Conservation (phyloP, 2,888 invertebrate species). For the Cheilosia urbana region DNA sequence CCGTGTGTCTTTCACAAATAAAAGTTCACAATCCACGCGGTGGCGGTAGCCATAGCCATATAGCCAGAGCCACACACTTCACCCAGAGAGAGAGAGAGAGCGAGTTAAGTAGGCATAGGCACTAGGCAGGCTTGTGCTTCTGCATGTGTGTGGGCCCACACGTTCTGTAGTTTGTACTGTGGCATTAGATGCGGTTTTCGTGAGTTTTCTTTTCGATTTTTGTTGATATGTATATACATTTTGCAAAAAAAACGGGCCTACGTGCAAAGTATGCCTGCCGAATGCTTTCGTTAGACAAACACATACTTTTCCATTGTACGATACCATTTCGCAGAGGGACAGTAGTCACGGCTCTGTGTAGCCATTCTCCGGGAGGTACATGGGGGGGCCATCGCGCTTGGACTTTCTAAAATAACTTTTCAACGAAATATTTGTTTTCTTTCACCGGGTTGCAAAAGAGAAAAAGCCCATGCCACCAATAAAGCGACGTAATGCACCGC, state of each 20-base stretch:
- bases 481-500: conserved; percentile 63
- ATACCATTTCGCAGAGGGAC: conserved; percentile 9
- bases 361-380: conserved; percentile 62
- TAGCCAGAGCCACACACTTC: background rate
- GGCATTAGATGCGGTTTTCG: conserved; percentile 20
- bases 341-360: background rate
- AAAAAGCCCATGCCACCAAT: conserved; percentile 42
- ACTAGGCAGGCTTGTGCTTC: conserved; percentile 30
- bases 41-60: no score
- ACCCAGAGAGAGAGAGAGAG: conserved; percentile 17
- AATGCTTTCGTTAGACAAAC: conserved; percentile 14
- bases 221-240: conserved; percentile 12
- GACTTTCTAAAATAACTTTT: conserved; percentile 74
- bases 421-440: conserved; percentile 72
- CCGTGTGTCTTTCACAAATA: conserved; percentile 30
- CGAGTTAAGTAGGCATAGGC: no score
- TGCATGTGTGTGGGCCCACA: conserved; percentile 23
- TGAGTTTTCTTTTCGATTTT: conserved; percentile 30
- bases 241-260: conserved; percentile 21
- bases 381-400: conserved; percentile 15
- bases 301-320: conserved; percentile 24
- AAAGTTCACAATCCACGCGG: conserved; percentile 60
- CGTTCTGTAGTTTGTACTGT: background rate
- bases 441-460: conserved; percentile 67
- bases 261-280: background rate